These are phyloP conservation scores for Brachionus calyciflorus DNA, from an alignment of 1,140 invertebrate species.

Conservation along the genomic window DNA sequence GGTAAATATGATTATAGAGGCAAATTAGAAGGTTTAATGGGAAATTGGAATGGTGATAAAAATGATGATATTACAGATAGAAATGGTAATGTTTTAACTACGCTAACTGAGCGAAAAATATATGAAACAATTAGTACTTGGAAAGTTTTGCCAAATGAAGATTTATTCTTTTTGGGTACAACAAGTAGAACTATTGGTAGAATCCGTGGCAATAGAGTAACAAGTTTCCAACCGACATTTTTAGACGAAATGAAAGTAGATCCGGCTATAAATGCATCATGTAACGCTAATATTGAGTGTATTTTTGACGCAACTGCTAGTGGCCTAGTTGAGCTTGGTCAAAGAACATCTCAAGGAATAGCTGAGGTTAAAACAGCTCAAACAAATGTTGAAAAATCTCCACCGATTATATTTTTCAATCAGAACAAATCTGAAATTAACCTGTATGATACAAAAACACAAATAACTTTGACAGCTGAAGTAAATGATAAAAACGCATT, in stretches of 20 bases:
- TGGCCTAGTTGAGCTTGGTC: neutral
- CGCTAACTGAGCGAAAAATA: neutral
- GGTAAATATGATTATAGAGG: neutral
- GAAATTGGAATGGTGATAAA: neutral
- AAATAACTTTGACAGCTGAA: too few species aligned
- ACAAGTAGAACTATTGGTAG: neutral
- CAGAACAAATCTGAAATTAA: neutral
- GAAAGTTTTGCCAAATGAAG: neutral
- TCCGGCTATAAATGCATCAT: neutral
- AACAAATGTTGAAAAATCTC: neutral
- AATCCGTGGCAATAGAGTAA: neutral
- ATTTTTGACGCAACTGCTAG: conserved; percentile 1
- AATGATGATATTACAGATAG: neutral
- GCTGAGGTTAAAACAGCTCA: neutral
- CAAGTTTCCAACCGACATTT: neutral
- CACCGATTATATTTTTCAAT: neutral
- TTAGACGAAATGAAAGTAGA: neutral
- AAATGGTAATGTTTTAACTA: neutral
- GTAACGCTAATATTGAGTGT: neutral
- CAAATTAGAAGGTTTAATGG: conserved; percentile 15
- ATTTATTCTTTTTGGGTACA: neutral
- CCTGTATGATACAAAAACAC: neutral
- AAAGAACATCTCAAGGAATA: neutral
- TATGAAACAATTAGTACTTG: neutral
- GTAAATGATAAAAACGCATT: neutral